Base-by-base conservation (phyloP, 2,797 vertebrate species). In the Dendrocincla tyrannina region DNA sequence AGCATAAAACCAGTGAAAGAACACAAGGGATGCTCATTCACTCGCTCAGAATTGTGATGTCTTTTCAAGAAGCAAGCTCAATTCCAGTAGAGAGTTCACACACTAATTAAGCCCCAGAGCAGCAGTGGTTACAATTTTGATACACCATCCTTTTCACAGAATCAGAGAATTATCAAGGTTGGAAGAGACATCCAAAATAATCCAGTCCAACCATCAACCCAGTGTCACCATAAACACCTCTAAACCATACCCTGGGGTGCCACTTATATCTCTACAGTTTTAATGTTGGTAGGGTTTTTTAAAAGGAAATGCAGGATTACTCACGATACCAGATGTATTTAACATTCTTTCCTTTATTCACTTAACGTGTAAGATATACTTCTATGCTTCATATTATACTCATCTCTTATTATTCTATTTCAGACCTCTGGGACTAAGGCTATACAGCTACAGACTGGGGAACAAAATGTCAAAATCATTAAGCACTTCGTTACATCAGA, bases 391-490 rank as follows among this genome's bases (percentile, higher is more conserved):
- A 11, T 17, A 49, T 46, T n/a, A 35, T 3, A 33, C 15, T 56
- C 15, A 41, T 68, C 33, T 58, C 44, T 32, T 33, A 24, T 5
- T 80, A 42, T 8, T 75, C 33, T n/a, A 11, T 32, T 91, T 84
- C 84, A 90, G 68, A 66, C 42, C 33, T 77, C 59, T 86, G 41
- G 55, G 55, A 82, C 23, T n/a, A 53, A 53, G 11, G 46, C 37
- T 91, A 46, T 39, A 32, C n/a, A 82, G 59, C 35, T 58, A 82
- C 30, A 87, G 56, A 52, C 23, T 80, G 59, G 28, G 27, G 87
- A 91, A 77, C 47, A 91, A 88, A 87, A 81, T 14, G 10, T 52
- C 58, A 60, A n/a, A 68, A 85, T 47, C 67, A 53, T 85, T 68
- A 82, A 83, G 50, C 8, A 77, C 22, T 74, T 58, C 5, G 62